phyloP scores from a whole-genome alignment of 2,888 invertebrate species.

The Drosophila paramelanica region DNA sequence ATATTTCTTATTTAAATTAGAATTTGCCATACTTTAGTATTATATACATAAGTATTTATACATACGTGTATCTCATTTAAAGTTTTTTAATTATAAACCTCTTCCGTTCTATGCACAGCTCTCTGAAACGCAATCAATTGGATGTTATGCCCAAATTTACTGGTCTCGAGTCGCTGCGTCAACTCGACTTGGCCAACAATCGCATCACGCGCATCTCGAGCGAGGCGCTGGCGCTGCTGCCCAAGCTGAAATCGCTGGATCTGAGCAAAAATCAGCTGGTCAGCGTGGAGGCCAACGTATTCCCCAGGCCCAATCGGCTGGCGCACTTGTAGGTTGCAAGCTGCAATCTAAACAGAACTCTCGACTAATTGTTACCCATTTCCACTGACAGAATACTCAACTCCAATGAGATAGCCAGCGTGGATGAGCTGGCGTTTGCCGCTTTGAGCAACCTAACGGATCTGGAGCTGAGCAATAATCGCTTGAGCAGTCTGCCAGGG shows the following conservation, averaged over 20 bases:
- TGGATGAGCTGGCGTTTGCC: constrained; percentile 90
- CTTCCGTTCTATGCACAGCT: constrained; percentile 47
- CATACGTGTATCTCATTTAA: too few relatives aligned
- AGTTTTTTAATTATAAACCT: too few relatives aligned
- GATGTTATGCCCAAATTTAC: constrained; percentile 92
- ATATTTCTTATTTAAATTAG: too few relatives aligned
- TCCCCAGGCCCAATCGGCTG: constrained; percentile 85
- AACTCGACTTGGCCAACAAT: constrained; percentile 92
- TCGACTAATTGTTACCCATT: constrained; percentile 3
- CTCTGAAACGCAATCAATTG: constrained; percentile 92
- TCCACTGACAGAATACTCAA: constrained; percentile 87
- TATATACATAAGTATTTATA: too few relatives aligned
- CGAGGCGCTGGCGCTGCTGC: constrained; percentile 94
- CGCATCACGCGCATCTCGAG: constrained; percentile 91
- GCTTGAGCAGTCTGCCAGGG: constrained; percentile 89
- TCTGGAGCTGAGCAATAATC: constrained; percentile 93
- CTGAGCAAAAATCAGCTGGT: constrained; percentile 85
- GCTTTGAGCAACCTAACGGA: constrained; percentile 90
- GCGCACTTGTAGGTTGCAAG: constrained; percentile 76
- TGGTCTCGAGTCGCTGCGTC: constrained; percentile 90
- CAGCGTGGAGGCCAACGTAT: constrained; percentile 83
- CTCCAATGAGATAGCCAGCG: constrained; percentile 89
- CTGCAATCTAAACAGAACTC: background rate
- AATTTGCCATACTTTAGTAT: too few relatives aligned
- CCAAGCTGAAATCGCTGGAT: constrained; percentile 83